Conservation (phyloP, 2,113 vertebrate species). For the Misgurnus mizolepis region DNA sequence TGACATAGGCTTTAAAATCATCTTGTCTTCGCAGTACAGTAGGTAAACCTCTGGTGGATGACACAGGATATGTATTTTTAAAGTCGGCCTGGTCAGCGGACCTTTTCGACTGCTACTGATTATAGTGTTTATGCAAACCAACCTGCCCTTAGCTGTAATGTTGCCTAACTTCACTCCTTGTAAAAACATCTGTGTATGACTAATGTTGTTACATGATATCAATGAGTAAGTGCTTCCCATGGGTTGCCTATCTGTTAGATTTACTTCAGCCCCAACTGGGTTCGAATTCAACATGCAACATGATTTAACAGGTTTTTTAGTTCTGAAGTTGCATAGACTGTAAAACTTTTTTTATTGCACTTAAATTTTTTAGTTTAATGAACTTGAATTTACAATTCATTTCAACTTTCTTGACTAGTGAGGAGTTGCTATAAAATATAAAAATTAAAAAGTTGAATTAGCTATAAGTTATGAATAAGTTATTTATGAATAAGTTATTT, state of each 20-base stretch:
- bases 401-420: too few relatives aligned
- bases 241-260: constrained; percentile 54
- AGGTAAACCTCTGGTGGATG: constrained; percentile 58
- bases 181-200: constrained; percentile 68
- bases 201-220: constrained; percentile 60
- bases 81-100: constrained; percentile 58
- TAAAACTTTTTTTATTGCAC: too few relatives aligned
- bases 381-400: too few relatives aligned
- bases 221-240: constrained; percentile 56
- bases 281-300: neutral
- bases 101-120: constrained; percentile 69
- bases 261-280: constrained; percentile 48
- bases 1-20: constrained; percentile 55
- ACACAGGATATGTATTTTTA: constrained; percentile 65
- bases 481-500: too few relatives aligned
- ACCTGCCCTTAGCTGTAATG: constrained; percentile 59
- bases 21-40: constrained; percentile 52
- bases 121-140: constrained; percentile 67
- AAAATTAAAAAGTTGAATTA: too few relatives aligned
- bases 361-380: too few relatives aligned
- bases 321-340: neutral
- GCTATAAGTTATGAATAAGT: too few relatives aligned
- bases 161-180: constrained; percentile 58
- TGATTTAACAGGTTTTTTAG: neutral
- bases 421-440: too few relatives aligned